Percentiles rank a stretch among this genome's conserved stretches.
These are phyloP conservation scores for Lonchura striata DNA, from an alignment of 2,113 vertebrate species.

Conservation along the genomic window DNA sequence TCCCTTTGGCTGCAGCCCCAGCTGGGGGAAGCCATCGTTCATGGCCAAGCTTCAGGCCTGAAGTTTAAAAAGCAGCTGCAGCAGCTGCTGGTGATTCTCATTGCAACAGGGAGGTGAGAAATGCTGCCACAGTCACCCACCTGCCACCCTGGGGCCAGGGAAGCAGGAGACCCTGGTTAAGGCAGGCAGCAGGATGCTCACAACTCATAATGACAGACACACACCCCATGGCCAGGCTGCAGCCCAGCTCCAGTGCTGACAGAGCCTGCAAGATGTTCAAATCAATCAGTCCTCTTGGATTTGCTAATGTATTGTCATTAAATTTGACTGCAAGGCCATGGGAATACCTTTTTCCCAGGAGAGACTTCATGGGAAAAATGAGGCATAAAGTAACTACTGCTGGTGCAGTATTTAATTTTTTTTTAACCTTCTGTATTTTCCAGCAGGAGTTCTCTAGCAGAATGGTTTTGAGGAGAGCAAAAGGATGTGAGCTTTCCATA, in stretches of 20 bases:
- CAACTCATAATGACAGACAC: neutral
- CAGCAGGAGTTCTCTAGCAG: neutral
- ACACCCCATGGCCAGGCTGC: neutral
- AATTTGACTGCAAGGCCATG: neutral
- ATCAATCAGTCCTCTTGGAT: neutral
- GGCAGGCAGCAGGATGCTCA: neutral
- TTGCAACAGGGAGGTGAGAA: neutral
- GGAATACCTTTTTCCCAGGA: neutral
- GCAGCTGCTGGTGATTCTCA: neutral
- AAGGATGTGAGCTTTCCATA: neutral
- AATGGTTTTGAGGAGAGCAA: neutral
- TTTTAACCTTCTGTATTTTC: neutral
- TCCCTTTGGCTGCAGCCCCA: neutral
- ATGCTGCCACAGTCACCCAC: neutral
- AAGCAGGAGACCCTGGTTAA: neutral
- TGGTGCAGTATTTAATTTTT: neutral
- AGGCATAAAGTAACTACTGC: neutral
- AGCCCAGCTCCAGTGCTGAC: fast-evolving
- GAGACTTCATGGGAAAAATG: neutral
- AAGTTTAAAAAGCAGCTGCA: neutral
- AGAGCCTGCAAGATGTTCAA: neutral
- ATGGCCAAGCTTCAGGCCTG: neutral
- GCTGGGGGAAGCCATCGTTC: neutral
- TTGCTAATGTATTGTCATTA: neutral
- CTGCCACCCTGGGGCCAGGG: neutral